phyloP scores from a whole-genome alignment of 2,113 vertebrate genomes.

The Tinamus guttatus region DNA sequence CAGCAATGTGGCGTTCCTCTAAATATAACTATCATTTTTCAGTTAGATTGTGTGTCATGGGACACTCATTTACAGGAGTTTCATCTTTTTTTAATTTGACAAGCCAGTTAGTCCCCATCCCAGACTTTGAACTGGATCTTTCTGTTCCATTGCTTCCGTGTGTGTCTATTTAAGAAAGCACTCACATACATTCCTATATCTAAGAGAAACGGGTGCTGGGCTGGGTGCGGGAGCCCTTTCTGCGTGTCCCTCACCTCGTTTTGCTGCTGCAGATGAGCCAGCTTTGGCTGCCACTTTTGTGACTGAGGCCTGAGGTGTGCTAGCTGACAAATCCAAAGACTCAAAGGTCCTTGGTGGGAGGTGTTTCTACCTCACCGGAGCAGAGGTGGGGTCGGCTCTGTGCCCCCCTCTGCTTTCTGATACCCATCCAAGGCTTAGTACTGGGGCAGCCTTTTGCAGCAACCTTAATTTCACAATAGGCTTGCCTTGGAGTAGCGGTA shows the following conservation, averaged over 20 bases:
- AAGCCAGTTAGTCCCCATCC: neutral
- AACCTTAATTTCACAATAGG: neutral
- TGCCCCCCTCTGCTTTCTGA: neutral
- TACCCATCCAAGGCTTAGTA: neutral
- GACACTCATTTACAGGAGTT: neutral
- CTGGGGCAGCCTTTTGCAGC: neutral
- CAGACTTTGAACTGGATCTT: neutral
- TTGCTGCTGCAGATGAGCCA: neutral
- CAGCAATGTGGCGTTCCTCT: neutral
- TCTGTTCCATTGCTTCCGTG: neutral
- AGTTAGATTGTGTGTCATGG: neutral
- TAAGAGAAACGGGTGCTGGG: neutral
- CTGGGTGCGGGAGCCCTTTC: neutral
- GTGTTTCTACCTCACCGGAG: neutral
- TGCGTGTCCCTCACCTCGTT: neutral
- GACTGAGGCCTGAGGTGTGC: neutral
- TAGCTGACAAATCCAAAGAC: neutral
- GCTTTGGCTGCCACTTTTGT: neutral
- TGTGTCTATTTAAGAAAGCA: neutral
- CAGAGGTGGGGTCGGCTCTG: neutral
- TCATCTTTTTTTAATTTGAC: neutral
- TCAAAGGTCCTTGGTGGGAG: fast-evolving
- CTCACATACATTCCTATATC: neutral
- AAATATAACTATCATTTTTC: neutral
- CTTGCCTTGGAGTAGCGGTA: neutral